Base-by-base conservation (phyloP, 2,113 vertebrate species). In the Heliornis fulica region DNA sequence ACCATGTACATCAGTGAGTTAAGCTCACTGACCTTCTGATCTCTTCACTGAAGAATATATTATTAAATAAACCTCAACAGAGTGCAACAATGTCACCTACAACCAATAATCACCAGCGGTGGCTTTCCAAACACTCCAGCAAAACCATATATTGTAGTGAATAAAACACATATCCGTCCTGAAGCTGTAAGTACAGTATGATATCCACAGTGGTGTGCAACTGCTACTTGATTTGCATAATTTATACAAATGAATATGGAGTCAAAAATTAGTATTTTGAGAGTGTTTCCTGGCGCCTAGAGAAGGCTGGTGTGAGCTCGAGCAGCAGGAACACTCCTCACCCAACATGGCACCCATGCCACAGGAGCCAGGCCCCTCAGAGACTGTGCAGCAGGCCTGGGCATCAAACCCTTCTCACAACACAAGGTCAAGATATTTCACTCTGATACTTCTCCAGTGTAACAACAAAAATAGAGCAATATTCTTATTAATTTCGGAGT, bases 191-290 rank as follows among this genome's bases (percentile, higher is more conserved):
- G 95, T 94, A 94, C 93, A 96, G 93, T 78, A 83, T 1, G 13
- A 95, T 93, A 97, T 70, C 89, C 85, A 94, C 91, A 96, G 95
- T 17, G 5, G 83, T 78, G 74, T 1, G 7, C 95, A 95, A 97
- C 91, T 93, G 96, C 90, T 92, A 70, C 64, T 87, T 60, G 51
- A 94, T 98, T 84, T 95, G 85, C 93, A 97, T 98, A 97, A 98
- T 96, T 96, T 97, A 98, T 89, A 97, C 96, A 97, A 96, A 97
- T 97, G 93, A 94, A 98, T 91, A 94, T 91, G 94, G 94, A 93
- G 92, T 93, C 61, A 64, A 86, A 96, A 94, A 98, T 98, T 94
- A 96, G 64, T 91, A 96, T 97, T 97, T 97, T 83, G 65, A 87
- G 94, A 95, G 84, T 89, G 89, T 91, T 96, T 97, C 92, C 83